Evolutionary conservation across 1,140 invertebrate species (phyloP).

Genomic region (Vanessa tameamea): DNA sequence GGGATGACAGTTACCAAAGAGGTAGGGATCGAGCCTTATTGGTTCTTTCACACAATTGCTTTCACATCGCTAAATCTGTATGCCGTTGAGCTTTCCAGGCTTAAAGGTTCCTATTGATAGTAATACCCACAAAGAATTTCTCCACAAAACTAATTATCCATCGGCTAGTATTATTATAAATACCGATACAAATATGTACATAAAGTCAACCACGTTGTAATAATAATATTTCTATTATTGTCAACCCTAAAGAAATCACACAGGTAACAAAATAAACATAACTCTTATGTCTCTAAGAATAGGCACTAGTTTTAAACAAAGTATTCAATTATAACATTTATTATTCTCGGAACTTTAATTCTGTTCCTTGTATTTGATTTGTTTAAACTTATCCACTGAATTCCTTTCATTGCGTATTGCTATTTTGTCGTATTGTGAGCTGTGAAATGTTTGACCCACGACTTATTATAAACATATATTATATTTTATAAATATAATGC

Average conservation of each 20-base stretch:
- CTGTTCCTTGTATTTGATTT: background rate
- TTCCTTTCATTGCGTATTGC: constrained; percentile 3
- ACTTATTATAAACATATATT: background rate
- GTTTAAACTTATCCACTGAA: background rate
- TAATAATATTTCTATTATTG: background rate
- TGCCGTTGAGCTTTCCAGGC: too few species aligned
- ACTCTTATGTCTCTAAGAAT: background rate
- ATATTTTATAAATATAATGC: background rate
- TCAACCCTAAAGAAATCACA: background rate
- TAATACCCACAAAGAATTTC: background rate
- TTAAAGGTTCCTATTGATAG: too few species aligned
- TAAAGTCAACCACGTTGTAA: background rate
- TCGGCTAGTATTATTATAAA: too few species aligned
- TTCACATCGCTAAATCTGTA: too few species aligned
- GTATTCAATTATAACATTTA: background rate
- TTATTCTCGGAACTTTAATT: background rate
- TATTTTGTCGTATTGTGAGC: background rate
- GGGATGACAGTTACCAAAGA: too few species aligned
- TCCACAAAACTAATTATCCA: background rate
- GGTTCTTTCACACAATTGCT: too few species aligned
- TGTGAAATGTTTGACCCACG: background rate
- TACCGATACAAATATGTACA: background rate
- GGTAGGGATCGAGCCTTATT: too few species aligned
- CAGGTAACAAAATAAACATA: background rate
- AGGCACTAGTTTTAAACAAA: background rate